Evolutionary conservation across 2,888 invertebrate genomes (phyloP), one percentile per base, ranked within the genome.

Genomic region (Thymelicus acteon): DNA sequence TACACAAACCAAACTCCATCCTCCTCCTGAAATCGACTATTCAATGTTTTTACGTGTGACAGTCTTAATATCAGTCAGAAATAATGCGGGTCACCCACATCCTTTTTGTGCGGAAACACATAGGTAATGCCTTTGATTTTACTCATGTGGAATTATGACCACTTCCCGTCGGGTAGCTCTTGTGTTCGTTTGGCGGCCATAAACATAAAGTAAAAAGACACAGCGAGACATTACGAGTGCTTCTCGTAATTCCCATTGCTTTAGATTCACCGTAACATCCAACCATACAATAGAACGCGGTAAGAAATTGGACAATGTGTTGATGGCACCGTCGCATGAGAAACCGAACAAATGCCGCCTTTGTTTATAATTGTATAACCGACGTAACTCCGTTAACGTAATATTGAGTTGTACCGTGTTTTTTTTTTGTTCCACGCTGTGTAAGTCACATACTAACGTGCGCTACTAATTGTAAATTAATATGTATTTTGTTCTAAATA

Each of bases 301-400:
- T 75, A 81, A 82, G 80, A 82, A 82, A 85, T 80, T 79, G 79
- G 81, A 89, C 89, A 88, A 89, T 90, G 88, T 70, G 74, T 72
- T 75, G 79, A 79, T 78, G 80, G 80, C 76, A 64, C 75, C 77
- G 76, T 60, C 77, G 83, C 86, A 85, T 91, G 92, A 84, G 92
- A 92, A 92, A 80, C 87, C 84, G 77, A 75, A 82, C 86, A 85
- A 89, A 85, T 86, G 89, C 87, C 83, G 81, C 82, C 86, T 86
- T 87, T 87, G 87, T 88, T 72, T 79, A 74, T 72, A 79, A 80
- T 90, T 88, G 85, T 84, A 82, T 87, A 89, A 79, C 75, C 78
- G 75, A 74, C 81, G 84, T 86, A 85, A 85, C 82, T 78, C 74
- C 75, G 73, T 75, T 81, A 79, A 78, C 80, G 81, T 83, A 83